Percentiles rank a stretch among this genome's conserved stretches.
These are phyloP conservation scores for Bubo blakistoni DNA, from an alignment of 2,113 vertebrate species.

Conservation along the genomic window DNA sequence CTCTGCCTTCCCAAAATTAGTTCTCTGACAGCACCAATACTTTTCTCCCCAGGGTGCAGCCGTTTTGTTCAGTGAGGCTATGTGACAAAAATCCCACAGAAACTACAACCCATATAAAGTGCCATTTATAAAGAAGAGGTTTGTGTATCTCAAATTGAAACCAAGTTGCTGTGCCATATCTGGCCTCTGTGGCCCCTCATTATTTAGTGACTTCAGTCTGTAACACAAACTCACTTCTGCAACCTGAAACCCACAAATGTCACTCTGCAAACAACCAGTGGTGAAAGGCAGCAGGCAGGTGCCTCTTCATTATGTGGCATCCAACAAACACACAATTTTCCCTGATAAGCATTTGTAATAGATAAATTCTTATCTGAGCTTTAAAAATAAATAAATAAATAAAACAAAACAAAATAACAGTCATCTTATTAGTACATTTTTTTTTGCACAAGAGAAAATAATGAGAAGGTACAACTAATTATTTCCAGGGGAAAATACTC, in stretches of 20 bases:
- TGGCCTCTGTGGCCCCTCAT: not conserved
- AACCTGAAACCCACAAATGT: not conserved
- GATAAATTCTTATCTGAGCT: not conserved
- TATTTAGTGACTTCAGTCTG: not conserved
- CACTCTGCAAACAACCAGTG: not conserved
- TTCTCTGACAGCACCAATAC: not conserved
- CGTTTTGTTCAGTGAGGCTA: not conserved
- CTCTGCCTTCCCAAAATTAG: not conserved
- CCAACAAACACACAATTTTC: not conserved
- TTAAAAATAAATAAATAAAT: not conserved
- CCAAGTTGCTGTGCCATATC: not conserved
- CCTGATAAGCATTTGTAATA: not conserved
- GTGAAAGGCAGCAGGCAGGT: not conserved
- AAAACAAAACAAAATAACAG: not conserved
- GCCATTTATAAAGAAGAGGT: not conserved
- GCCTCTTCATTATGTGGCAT: fast-evolving
- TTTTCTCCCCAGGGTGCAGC: not conserved
- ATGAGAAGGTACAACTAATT: not conserved
- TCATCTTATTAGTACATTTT: not conserved
- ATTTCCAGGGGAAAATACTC: not conserved
- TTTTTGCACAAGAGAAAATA: not conserved
- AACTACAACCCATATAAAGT: not conserved
- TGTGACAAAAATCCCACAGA: not conserved
- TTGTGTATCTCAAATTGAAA: not conserved
- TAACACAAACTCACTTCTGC: not conserved